phyloP scores from a whole-genome alignment of 2,113 vertebrate species.

The Lathamus discolor region DNA sequence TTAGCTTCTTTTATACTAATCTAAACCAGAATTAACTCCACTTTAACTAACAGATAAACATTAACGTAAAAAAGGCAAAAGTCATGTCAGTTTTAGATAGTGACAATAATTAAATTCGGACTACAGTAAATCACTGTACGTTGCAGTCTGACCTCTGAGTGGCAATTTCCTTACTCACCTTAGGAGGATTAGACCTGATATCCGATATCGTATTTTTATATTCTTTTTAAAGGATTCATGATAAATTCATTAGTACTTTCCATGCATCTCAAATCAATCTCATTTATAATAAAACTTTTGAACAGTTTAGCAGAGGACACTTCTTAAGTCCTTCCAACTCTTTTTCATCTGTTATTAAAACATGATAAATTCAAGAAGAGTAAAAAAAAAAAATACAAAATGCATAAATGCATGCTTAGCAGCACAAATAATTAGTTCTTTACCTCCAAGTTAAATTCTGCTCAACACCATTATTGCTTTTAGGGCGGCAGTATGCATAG shows the following conservation, averaged over 20 bases:
- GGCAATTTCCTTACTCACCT: not conserved
- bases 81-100: not conserved
- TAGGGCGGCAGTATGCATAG: not conserved
- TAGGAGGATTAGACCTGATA: not conserved
- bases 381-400: not conserved
- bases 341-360: not conserved
- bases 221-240: not conserved
- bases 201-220: not conserved
- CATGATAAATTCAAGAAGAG: not conserved
- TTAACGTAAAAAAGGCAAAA: not conserved
- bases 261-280: not conserved
- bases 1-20: not conserved
- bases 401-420: not conserved
- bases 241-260: not conserved
- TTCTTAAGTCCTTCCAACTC: not conserved
- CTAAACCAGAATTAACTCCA: not conserved
- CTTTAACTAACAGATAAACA: not conserved
- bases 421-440: conserved; percentile 4
- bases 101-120: not conserved
- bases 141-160: not conserved
- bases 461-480: not conserved
- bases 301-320: not conserved
- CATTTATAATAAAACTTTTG: not conserved
- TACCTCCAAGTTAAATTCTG: conserved; percentile 29
- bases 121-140: not conserved